phyloP scores from a whole-genome alignment of 2,113 vertebrate species.

The Emydura subglobosa region DNA sequence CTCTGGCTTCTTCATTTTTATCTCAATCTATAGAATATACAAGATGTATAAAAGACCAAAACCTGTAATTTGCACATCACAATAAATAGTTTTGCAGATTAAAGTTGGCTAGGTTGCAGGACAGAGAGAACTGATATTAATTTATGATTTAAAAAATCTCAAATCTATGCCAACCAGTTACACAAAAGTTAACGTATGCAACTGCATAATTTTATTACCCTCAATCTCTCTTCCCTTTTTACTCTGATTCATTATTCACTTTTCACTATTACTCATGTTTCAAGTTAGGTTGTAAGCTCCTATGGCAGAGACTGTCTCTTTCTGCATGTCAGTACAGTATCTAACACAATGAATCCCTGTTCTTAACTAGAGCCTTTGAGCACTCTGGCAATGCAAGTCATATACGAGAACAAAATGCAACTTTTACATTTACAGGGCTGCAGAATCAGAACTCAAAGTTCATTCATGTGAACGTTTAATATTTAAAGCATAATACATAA shows the following conservation, averaged over 20 bases:
- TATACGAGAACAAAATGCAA: neutral
- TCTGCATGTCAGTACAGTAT: neutral
- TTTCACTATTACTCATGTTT: neutral
- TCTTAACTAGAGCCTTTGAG: neutral
- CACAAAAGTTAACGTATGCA: neutral
- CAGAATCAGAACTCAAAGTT: constrained; percentile 5
- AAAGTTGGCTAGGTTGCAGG: neutral
- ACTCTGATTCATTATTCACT: neutral
- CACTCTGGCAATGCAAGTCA: neutral
- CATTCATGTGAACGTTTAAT: neutral
- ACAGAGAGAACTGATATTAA: neutral
- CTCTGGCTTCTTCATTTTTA: constrained; percentile 97
- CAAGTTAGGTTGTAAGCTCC: neutral
- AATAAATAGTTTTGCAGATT: constrained; percentile 23
- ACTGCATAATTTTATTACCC: neutral
- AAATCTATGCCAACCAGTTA: neutral
- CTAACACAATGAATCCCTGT: neutral
- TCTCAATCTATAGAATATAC: constrained; percentile 87
- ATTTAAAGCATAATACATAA: neutral
- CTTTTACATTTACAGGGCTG: neutral
- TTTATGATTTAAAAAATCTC: neutral
- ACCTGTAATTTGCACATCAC: constrained; percentile 26
- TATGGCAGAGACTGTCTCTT: neutral
- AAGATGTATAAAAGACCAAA: constrained; percentile 55
- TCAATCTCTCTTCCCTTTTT: no score